Conservation (phyloP, 2,113 vertebrate species). For the Pungitius pungitius region DNA sequence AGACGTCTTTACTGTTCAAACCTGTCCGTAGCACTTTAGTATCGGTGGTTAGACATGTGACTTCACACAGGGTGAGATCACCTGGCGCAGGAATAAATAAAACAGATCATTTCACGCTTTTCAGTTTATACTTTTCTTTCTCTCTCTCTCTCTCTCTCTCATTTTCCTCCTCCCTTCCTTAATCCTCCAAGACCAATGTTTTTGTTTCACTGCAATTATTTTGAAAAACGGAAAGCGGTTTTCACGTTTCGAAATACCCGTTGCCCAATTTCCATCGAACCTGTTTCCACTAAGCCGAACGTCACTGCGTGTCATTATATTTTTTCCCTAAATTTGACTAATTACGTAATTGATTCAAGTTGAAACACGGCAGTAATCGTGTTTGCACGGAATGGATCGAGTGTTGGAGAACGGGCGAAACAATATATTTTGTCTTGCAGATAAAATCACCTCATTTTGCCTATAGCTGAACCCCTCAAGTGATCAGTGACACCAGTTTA, state of each 20-base stretch:
- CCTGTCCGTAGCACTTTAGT: slow-evolving; percentile 20
- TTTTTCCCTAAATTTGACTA: not conserved
- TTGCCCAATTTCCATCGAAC: not conserved
- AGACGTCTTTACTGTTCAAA: slow-evolving; percentile 27
- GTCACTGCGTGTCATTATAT: not conserved
- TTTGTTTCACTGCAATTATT: not conserved
- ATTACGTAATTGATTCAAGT: not conserved
- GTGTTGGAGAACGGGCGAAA: not conserved
- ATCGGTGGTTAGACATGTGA: slow-evolving; percentile 27
- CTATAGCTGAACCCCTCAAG: slow-evolving; percentile 4
- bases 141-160: not conserved
- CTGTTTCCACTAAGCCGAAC: not conserved
- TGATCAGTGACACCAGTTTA: slow-evolving; percentile 6
- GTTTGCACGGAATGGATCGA: not conserved
- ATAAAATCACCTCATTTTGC: slow-evolving; percentile 1
- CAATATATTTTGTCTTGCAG: not conserved
- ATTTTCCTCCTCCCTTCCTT: not conserved
- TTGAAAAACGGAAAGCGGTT: not conserved
- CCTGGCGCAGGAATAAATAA: slow-evolving; percentile 9
- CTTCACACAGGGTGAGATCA: slow-evolving; percentile 22
- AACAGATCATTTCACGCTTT: slow-evolving; percentile 10
- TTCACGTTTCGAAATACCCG: not conserved
- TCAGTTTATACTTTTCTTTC: slow-evolving; percentile 5
- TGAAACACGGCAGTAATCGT: not conserved
- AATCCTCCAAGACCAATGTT: too few species aligned